Evolutionary conservation across 2,797 vertebrate genomes (phyloP).

Genomic region (Silurus lanzhouensis): DNA sequence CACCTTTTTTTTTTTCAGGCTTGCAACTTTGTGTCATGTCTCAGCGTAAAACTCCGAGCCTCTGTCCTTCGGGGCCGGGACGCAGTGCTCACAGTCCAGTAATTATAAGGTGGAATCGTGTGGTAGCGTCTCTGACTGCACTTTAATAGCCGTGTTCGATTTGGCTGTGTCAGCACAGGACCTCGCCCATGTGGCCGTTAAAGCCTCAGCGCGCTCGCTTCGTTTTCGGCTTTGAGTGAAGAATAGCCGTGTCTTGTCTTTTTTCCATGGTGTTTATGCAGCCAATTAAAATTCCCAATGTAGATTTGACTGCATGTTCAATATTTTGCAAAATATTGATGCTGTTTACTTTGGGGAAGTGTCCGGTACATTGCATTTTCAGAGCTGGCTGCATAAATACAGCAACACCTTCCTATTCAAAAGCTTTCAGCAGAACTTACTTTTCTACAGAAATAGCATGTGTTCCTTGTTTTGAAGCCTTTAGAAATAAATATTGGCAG

Average conservation of each 20-base stretch:
- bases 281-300: neutral
- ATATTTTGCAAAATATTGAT: conserved; percentile 1
- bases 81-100: conserved; percentile 13
- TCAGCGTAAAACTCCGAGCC: neutral
- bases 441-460: neutral
- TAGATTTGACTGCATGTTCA: no score
- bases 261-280: neutral
- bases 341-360: neutral
- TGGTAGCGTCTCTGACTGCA: conserved; percentile 40
- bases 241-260: neutral
- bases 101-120: conserved; percentile 47
- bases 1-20: neutral
- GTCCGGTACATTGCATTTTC: neutral
- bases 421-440: conserved; percentile 19
- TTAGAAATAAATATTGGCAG: neutral
- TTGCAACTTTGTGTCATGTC: conserved; percentile 32
- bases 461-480: conserved; percentile 1
- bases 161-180: conserved; percentile 45
- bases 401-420: conserved; percentile 1
- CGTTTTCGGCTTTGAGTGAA: conserved; percentile 19
- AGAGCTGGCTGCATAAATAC: conserved; percentile 15
- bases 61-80: conserved; percentile 20
- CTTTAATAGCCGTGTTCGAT: conserved; percentile 47
- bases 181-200: conserved; percentile 38
- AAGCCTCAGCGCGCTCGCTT: conserved; percentile 1